Base-by-base conservation (phyloP, 2,113 vertebrate genomes). In the Catharus bicknelli region DNA sequence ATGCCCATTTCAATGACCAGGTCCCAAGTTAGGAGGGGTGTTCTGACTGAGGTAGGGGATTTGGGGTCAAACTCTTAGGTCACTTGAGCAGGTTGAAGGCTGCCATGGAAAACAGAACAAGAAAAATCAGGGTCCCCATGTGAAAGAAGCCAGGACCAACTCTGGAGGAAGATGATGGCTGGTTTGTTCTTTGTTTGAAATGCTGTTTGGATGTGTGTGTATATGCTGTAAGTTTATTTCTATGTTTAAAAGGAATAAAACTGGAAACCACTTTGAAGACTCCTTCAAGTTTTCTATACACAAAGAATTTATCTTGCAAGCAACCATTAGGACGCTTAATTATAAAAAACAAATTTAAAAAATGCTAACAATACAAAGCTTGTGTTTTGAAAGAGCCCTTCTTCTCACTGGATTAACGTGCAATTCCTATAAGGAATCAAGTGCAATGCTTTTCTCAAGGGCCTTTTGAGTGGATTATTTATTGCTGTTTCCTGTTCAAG, bases 401-500 rank as follows among this genome's bases (percentile, higher is more conserved):
- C 66, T 89, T 66, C 14, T 77, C 48, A 47, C 23, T 38, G 17
- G 25, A 57, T 22, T 70, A 91, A 77, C 12, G 25, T 55, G 51
- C 78, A 86, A 53, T 79, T 94, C 82, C 68, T 94, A 63, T 61
- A 90, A 90, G 75, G 79, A 91, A 92, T 92, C 84, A 94, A 96
- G 82, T 77, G 47, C 36, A 91, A 77, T 26, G 34, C 70, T 94
- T 90, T 94, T 83, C 85, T 94, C 91, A 95, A 96, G 95, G 59
- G 84, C 72, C 93, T 85, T 94, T 94, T 87, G 91, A 95, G 94
- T 94, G 89, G 91, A 87, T 94, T 95, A 94, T 96, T 95, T 94
- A 96, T 94, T 94, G 82, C 91, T 70, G 59, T 81, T 96, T 95
- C 94, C 94, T 96, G 89, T 92, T 92, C 94, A 94, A 95, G 93